These are phyloP conservation scores for Holocentrus rufus DNA, from an alignment of 2,797 vertebrate species.

Conservation along the genomic window DNA sequence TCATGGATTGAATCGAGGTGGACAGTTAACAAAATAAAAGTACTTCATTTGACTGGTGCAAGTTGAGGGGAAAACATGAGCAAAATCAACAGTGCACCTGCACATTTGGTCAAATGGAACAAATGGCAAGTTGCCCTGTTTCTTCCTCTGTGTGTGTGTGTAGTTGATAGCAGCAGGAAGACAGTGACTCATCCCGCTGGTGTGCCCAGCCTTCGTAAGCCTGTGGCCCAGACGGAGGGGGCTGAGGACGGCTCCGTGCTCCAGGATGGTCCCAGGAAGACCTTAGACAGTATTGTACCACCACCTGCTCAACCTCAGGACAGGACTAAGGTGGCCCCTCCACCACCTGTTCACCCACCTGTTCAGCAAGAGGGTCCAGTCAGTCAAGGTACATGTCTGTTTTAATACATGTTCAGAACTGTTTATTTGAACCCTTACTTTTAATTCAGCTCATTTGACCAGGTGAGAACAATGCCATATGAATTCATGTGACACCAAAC, in stretches of 20 bases:
- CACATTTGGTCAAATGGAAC: too few species aligned
- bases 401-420: too few species aligned
- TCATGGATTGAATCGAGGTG: too few species aligned
- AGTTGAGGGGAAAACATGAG: too few species aligned
- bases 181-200: constrained; percentile 77
- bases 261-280: constrained; percentile 73
- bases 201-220: constrained; percentile 54
- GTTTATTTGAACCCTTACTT: too few species aligned
- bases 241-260: constrained; percentile 46
- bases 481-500: background rate
- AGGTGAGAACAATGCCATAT: too few species aligned
- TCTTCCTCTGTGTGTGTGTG: constrained; percentile 29
- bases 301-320: constrained; percentile 43
- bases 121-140: too few species aligned
- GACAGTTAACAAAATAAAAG: too few species aligned
- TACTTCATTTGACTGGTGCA: too few species aligned
- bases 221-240: constrained; percentile 58
- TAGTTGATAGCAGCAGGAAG: constrained; percentile 87
- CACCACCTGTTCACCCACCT: constrained; percentile 59
- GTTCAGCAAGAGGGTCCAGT: constrained; percentile 63
- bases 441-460: background rate
- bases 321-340: constrained; percentile 61
- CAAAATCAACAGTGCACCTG: too few species aligned
- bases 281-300: constrained; percentile 56
- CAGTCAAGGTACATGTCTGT: constrained; percentile 80